These are phyloP conservation scores for Holocentrus rufus DNA, from an alignment of 2,797 vertebrate genomes.

Conservation along the genomic window DNA sequence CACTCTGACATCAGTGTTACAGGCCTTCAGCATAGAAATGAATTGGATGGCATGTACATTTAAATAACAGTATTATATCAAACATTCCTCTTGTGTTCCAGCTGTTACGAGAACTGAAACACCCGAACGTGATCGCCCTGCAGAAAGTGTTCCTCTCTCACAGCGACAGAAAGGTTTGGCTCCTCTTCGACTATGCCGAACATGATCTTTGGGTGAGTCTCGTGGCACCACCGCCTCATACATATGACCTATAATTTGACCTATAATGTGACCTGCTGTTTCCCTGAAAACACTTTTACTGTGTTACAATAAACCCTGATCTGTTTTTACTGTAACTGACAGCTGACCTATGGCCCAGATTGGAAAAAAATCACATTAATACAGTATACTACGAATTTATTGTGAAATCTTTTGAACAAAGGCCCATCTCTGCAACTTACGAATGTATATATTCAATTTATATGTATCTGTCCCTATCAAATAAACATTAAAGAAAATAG, in stretches of 20 bases:
- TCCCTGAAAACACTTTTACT: not conserved
- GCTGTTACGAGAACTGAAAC: conserved; percentile 97
- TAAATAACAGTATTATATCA: not conserved
- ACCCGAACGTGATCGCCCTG: conserved; percentile 96
- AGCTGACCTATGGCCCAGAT: no score
- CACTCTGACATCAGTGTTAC: no score
- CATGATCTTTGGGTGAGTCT: conserved; percentile 97
- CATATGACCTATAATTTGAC: not conserved
- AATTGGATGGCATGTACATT: not conserved
- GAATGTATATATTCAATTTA: no score
- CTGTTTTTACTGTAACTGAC: no score
- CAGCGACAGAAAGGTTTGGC: conserved; percentile 97
- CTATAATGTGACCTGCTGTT: not conserved
- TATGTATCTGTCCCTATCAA: no score
- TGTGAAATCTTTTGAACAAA: no score
- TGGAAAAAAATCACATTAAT: no score
- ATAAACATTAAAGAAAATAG: no score
- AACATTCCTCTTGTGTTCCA: conserved; percentile 73
- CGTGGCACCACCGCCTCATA: not conserved
- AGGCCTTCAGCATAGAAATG: no score
- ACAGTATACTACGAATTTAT: no score
- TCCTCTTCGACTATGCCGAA: conserved; percentile 97
- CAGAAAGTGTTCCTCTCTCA: conserved; percentile 99
- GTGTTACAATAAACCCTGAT: not conserved
- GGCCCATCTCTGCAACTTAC: no score